A percentile compares a stretch with the other conserved stretches of the same genome.
Evolutionary conservation across 2,888 invertebrate species (phyloP).

Genomic region (Harmothoe impar): DNA sequence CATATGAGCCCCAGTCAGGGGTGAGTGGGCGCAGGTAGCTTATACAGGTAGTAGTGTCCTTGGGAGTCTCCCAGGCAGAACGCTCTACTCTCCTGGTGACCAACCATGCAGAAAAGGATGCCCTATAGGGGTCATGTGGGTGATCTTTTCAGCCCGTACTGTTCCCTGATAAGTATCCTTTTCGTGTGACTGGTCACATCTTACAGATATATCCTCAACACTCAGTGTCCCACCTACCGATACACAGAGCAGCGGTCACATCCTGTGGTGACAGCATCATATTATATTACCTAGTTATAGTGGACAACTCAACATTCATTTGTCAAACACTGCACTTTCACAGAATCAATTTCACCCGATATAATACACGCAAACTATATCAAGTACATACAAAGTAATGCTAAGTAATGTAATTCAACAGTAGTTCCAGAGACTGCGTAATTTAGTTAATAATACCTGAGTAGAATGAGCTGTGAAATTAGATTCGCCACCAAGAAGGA

Average conservation of each 20-base stretch:
- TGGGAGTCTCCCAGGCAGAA: neutral
- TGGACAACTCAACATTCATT: neutral
- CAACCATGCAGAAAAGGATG: too few relatives aligned
- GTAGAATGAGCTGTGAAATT: slow-evolving; percentile 10
- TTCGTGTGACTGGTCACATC: too few relatives aligned
- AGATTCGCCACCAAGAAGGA: neutral
- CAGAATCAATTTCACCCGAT: neutral
- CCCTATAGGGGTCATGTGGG: too few relatives aligned
- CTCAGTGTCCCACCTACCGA: neutral
- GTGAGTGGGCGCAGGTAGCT: neutral
- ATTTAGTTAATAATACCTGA: slow-evolving; percentile 20
- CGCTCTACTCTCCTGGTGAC: too few relatives aligned
- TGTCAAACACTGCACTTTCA: neutral
- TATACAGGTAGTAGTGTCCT: too few relatives aligned
- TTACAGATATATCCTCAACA: too few relatives aligned
- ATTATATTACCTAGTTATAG: neutral
- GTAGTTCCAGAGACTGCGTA: slow-evolving; percentile 10
- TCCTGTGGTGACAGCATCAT: neutral
- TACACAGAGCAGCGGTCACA: neutral
- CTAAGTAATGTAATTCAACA: neutral
- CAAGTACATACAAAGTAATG: neutral
- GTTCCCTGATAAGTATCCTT: too few relatives aligned
- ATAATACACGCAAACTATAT: neutral
- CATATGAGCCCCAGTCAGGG: neutral
- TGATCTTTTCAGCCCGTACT: too few relatives aligned